These are phyloP conservation scores for Periphyllus acericola DNA, from an alignment of 2,888 invertebrate species.

Conservation along the genomic window DNA sequence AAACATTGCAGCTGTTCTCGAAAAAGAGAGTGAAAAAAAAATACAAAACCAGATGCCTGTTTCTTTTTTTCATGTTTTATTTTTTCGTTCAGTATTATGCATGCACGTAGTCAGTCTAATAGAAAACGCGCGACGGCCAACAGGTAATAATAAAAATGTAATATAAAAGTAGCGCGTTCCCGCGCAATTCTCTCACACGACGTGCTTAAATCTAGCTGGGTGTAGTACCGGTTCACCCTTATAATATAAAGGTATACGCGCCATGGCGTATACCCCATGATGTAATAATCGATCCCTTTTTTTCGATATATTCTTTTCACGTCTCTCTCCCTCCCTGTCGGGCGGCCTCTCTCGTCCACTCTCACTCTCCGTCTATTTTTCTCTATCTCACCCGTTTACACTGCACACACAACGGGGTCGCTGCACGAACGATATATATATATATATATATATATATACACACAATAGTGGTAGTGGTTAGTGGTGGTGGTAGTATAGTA, in stretches of 20 bases:
- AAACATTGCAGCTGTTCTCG: conserved; percentile 36
- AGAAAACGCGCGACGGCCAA: conserved; percentile 2
- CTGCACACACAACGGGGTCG: background rate
- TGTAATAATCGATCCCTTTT: conserved; percentile 38
- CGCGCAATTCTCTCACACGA: conserved; percentile 15
- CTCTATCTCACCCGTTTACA: background rate
- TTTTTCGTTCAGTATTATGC: conserved; percentile 5
- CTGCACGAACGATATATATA: background rate
- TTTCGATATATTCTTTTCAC: conserved; percentile 10
- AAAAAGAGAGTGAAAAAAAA: conserved; percentile 9
- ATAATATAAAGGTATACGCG: background rate
- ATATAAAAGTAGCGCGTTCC: background rate
- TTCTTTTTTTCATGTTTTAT: conserved; percentile 4
- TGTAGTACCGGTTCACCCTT: background rate
- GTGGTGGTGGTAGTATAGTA: background rate
- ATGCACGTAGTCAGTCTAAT: background rate
- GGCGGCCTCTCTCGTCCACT: background rate
- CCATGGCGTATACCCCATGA: background rate
- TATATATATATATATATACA: background rate
- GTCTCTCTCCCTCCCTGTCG: background rate
- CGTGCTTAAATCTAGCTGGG: background rate
- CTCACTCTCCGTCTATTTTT: background rate
- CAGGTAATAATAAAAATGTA: conserved; percentile 21
- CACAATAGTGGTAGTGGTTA: background rate
- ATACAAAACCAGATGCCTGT: conserved; percentile 34